Conservation (phyloP, 2,113 vertebrate genomes). For the Sander vitreus region DNA sequence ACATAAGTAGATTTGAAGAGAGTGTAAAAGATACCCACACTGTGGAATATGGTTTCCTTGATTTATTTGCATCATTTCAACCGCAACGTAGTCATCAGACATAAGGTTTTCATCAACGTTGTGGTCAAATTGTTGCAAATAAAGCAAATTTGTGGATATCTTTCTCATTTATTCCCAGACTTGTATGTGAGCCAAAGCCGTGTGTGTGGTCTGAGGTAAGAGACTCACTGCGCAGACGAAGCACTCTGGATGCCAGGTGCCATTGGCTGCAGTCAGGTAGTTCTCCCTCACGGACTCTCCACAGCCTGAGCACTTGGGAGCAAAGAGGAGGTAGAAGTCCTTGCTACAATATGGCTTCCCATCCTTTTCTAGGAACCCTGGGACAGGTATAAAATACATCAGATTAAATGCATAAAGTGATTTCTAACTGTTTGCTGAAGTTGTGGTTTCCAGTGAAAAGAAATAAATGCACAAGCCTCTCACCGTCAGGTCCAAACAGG, state of each 20-base stretch:
- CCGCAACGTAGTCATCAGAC: constrained; percentile 62
- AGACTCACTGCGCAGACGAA: constrained; percentile 92
- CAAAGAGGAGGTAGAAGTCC: constrained; percentile 91
- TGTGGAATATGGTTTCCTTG: constrained; percentile 56
- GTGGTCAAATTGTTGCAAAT: constrained; percentile 69
- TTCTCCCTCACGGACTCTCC: constrained; percentile 85
- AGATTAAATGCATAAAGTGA: not conserved
- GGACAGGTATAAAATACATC: not conserved
- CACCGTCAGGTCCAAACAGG: constrained; percentile 89
- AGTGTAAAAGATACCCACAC: constrained; percentile 60
- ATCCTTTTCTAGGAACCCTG: constrained; percentile 89
- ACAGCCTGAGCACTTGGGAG: constrained; percentile 92
- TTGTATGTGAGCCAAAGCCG: constrained; percentile 36
- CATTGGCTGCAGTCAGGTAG: constrained; percentile 91
- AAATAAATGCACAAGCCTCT: constrained; percentile 1
- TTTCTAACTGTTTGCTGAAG: constrained; percentile 3
- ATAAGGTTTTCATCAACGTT: constrained; percentile 72
- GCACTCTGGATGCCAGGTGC: constrained; percentile 92
- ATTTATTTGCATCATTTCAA: constrained; percentile 75
- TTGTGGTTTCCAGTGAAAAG: not conserved
- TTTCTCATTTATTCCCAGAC: constrained; percentile 56
- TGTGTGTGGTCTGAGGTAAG: constrained; percentile 66
- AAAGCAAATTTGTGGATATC: constrained; percentile 71
- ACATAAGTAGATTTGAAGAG: constrained; percentile 49
- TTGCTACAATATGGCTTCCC: constrained; percentile 91